Conservation (phyloP, 2,113 vertebrate species). For the Scopus umbretta region DNA sequence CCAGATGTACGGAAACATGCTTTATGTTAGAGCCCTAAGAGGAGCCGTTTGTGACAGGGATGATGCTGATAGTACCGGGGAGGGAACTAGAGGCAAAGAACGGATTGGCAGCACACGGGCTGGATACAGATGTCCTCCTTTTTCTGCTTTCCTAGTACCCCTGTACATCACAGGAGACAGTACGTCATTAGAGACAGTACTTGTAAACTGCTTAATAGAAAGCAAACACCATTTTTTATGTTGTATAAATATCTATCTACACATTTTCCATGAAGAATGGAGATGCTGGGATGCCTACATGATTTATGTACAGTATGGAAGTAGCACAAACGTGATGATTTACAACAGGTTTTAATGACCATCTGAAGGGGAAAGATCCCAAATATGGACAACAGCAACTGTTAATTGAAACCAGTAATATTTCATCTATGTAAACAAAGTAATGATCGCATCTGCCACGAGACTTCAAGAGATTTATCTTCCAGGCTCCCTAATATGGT, state of each 20-base stretch:
- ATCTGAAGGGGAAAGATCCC: constrained; percentile 42
- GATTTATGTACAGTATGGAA: constrained; percentile 12
- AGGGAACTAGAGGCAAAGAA: background rate
- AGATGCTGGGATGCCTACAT: background rate
- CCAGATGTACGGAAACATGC: background rate
- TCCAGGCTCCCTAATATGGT: constrained; percentile 50
- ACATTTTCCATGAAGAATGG: background rate
- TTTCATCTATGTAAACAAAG: constrained; percentile 49
- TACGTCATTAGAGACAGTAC: background rate
- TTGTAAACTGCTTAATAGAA: background rate
- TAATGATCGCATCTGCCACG: constrained; percentile 27
- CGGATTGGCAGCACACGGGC: background rate
- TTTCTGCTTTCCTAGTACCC: background rate
- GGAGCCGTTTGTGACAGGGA: background rate
- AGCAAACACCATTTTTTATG: background rate
- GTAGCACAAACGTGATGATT: constrained; percentile 34
- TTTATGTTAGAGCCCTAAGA: background rate
- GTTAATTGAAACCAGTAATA: constrained; percentile 14
- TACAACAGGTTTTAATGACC: constrained; percentile 40
- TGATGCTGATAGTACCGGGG: background rate
- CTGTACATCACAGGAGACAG: background rate
- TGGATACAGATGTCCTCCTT: background rate
- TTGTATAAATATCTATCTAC: background rate
- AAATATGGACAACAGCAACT: constrained; percentile 43
- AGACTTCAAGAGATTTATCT: constrained; percentile 67